Evolutionary conservation across 2,888 invertebrate genomes (phyloP), one percentile per base, ranked within the genome.

Genomic region (Nephrotoma guestfalica): DNA sequence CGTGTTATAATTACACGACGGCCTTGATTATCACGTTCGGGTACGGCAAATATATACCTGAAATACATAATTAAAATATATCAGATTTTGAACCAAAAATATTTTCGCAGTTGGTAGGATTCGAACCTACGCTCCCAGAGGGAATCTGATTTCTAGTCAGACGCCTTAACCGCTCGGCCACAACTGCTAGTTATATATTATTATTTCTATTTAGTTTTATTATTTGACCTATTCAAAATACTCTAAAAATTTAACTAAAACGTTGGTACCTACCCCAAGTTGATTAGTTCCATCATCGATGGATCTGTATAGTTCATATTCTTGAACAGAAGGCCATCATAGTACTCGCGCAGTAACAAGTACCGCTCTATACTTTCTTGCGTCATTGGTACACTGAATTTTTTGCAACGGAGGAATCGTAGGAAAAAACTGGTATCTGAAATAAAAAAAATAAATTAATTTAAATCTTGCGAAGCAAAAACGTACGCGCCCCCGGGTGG

Each of bases 361-460:
- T 97, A 97, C 41, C 96, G 93, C 90, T 96, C 95, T 86, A 96
- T 93, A 40, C 95, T 95, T 89, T 95, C 95, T 89, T 96, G 95
- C 0, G 96, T 95, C 93, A 95, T 95, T 1, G 95, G 94, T 0
- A 96, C 94, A 89, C 95, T 95, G 92, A 95, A 96, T 90, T 96
- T 97, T 91, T 96, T 96, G 87, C 94, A 94, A n/a, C 96, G 93
- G 86, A 97, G 92, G 90, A 96, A 97, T 87, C 95, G 93, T 86
- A 97, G 92, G 84, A 97, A 91, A 90, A 95, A 96, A 89, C 91
- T 93, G 0, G 94, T 91, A 91, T 96, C 87, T 87, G 45, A 41
- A 86, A 86, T 43, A 51, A 86, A 47, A 42, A 43, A 43, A 43
- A 43, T 7, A 15, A 85, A 18, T 15, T 18, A 42, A 42, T 6